phyloP scores from a whole-genome alignment of 2,888 invertebrate genomes.

The Chymomyza caudatula region DNA sequence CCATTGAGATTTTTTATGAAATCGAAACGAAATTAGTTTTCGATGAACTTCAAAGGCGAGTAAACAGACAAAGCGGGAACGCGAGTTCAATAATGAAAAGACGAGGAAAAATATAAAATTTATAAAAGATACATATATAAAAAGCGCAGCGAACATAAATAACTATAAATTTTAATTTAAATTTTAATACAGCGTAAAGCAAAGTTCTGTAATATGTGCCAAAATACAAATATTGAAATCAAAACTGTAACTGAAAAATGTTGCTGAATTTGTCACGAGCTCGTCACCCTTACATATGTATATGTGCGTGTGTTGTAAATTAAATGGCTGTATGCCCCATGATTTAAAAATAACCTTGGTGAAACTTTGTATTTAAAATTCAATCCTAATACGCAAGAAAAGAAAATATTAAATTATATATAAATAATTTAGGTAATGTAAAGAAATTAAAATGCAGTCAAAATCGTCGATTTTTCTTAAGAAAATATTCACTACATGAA shows the following conservation, averaged over 20 bases:
- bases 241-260: constrained; percentile 19
- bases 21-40: constrained; percentile 77
- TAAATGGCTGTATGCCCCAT: constrained; percentile 29
- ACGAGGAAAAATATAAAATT: constrained; percentile 13
- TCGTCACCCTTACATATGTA: not conserved
- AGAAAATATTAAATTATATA: not conserved
- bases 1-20: constrained; percentile 73
- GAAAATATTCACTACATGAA: no score
- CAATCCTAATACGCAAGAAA: no score
- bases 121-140: not conserved
- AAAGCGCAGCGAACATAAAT: constrained; percentile 2
- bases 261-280: not conserved
- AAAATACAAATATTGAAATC: constrained; percentile 14
- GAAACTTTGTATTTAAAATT: constrained; percentile 4
- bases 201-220: constrained; percentile 4
- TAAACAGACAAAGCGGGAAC: constrained; percentile 62
- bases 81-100: constrained; percentile 17
- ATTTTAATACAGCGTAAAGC: not conserved
- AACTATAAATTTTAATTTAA: not conserved
- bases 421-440: no score
- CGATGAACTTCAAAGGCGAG: constrained; percentile 76
- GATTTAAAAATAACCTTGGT: constrained; percentile 55
- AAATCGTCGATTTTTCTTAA: no score
- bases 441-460: no score
- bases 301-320: constrained; percentile 22